Percentiles rank a stretch among this genome's conserved stretches.
phyloP scores from a whole-genome alignment of 2,888 invertebrate species.

The Stenotaenia linearis region DNA sequence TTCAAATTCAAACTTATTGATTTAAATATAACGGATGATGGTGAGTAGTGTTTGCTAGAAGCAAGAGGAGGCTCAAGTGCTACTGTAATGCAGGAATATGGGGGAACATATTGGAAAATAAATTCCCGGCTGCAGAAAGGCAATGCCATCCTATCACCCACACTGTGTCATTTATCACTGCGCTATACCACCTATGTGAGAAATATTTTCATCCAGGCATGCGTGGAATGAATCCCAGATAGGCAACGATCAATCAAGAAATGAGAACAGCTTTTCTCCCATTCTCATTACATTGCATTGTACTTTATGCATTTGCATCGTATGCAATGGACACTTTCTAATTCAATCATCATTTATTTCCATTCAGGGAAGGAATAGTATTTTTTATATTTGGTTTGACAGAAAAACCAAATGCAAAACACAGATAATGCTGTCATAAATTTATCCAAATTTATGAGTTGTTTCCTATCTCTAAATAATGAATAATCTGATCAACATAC shows the following conservation, averaged over 20 bases:
- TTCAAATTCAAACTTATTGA: conserved; percentile 24
- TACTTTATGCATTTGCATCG: not conserved
- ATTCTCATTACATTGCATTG: not conserved
- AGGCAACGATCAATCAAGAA: conserved; percentile 17
- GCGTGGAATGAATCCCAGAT: conserved; percentile 23
- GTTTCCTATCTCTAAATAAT: too few relatives aligned
- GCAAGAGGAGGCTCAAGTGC: not conserved
- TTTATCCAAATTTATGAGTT: too few relatives aligned
- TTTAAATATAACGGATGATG: conserved; percentile 16
- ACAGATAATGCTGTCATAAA: too few relatives aligned
- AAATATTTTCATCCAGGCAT: conserved; percentile 24
- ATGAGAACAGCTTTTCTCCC: not conserved
- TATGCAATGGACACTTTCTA: not conserved
- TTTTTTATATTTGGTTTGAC: too few relatives aligned
- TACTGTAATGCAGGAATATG: conserved; percentile 16
- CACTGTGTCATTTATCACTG: conserved; percentile 19
- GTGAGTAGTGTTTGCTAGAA: not conserved
- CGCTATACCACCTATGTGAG: conserved; percentile 17
- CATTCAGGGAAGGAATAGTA: too few relatives aligned
- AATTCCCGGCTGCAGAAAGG: conserved; percentile 17
- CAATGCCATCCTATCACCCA: not conserved
- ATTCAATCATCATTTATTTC: not conserved
- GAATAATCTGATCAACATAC: too few relatives aligned
- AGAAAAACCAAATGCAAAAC: too few relatives aligned
- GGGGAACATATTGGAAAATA: conserved; percentile 24